Evolutionary conservation across 2,888 invertebrate genomes (phyloP), one percentile per base, ranked within the genome.

Genomic region (Formica aserva): DNA sequence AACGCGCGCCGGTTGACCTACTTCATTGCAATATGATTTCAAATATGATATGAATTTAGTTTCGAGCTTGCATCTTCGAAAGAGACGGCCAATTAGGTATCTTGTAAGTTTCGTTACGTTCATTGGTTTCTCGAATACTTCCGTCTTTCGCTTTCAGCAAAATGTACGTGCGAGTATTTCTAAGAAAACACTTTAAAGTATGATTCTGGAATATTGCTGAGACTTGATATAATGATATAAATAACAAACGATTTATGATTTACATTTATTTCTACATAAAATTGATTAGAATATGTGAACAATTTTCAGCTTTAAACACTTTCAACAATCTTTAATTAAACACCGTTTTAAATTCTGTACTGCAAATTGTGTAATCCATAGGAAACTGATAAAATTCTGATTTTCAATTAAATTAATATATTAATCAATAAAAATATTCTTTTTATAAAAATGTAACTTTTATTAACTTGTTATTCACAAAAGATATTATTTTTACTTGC

Each of bases 1-100:
- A 67, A 77, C 89, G 75, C 86, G 85, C 89, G 83, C 83, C 88
- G 89, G 89, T 86, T 91, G 91, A 91, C 91, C 91, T 91, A 91
- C 88, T 91, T 91, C 85, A 84, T 88, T 85, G 87, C 88, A 85
- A 84, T 88, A 88, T 89, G 88, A 88, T 88, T 89, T 89, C 90
- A 91, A 91, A 92, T 92, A 87, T 84, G 82, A 84, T 76, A 81
- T 82, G 88, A 89, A 89, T 90, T 84, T 87, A 89, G 87, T 88
- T 88, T 90, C 85, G 84, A 74, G 84, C 67, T 57, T 74, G 60
- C 74, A 29, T 76, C 72, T 78, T 72, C 86, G 75, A 86, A 92
- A 90, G 84, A 41, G 38, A 67, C n/a, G 78, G 65, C 88, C 91
- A 92, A 92, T 92, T 91, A 91, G 88, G 88, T 90, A 89, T 88